These are phyloP conservation scores for Ceriagrion tenellum DNA, from an alignment of 2,888 invertebrate species.

Conservation along the genomic window DNA sequence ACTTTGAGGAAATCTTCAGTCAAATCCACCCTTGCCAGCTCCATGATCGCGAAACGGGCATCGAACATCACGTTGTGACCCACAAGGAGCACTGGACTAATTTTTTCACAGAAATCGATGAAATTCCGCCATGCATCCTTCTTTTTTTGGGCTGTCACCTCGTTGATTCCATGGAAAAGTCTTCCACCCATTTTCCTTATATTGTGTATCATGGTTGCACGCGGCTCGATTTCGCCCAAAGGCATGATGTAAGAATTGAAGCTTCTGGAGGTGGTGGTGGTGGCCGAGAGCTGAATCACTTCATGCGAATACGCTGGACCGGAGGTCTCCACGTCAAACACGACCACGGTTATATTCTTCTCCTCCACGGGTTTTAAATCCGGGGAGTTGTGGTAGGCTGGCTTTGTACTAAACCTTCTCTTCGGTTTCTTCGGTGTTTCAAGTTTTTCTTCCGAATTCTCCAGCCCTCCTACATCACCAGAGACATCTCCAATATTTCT, in stretches of 20 bases:
- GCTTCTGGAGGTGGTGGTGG: neutral
- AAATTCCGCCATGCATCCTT: neutral
- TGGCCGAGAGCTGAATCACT: conserved; percentile 11
- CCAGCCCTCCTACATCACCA: neutral
- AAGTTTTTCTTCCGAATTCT: neutral
- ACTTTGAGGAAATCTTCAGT: neutral
- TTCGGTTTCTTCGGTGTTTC: neutral
- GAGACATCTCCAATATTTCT: neutral
- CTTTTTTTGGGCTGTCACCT: neutral
- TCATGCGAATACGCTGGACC: neutral
- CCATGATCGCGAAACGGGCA: neutral
- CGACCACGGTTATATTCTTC: neutral
- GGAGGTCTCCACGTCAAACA: neutral
- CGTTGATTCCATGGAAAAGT: neutral
- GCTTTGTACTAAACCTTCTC: neutral
- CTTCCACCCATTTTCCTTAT: neutral
- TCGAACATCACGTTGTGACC: conserved; percentile 8
- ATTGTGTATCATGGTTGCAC: neutral
- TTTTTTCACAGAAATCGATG: neutral
- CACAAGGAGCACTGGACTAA: neutral
- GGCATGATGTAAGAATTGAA: neutral
- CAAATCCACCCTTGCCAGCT: neutral
- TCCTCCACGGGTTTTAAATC: neutral
- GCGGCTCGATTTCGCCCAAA: neutral
- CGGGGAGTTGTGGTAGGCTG: neutral